Evolutionary conservation across 1,140 invertebrate species (phyloP).

Genomic region (Calliopsis andreniformis): DNA sequence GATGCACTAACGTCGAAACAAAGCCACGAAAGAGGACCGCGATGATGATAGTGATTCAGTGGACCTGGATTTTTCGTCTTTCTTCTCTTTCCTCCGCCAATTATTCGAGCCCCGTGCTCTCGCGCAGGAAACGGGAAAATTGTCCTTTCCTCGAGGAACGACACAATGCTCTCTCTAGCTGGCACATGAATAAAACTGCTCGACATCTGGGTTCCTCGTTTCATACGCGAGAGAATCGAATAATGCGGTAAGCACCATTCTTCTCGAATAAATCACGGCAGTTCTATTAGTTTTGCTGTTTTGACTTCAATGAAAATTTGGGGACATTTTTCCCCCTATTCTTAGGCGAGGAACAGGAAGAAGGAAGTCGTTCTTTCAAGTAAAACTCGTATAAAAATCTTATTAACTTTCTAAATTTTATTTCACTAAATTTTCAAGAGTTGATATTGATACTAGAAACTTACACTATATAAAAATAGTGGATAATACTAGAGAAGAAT

Average conservation of each 20-base stretch:
- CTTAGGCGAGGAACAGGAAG: too few relatives aligned
- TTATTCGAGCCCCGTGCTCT: conserved; percentile 39
- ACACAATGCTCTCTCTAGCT: conserved; percentile 37
- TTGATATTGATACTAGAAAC: too few relatives aligned
- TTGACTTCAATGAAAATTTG: neutral
- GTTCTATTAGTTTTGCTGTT: neutral
- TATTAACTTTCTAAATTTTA: too few relatives aligned
- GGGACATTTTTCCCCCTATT: neutral
- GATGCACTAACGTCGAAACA: conserved; percentile 30
- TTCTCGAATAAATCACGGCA: neutral
- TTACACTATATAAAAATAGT: too few relatives aligned
- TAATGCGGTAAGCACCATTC: conserved; percentile 51
- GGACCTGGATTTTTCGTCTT: conserved; percentile 9
- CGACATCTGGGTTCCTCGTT: conserved; percentile 67
- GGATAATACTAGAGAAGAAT: too few relatives aligned
- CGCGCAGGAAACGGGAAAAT: conserved; percentile 56
- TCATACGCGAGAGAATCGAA: conserved; percentile 67
- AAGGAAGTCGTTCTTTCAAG: too few relatives aligned
- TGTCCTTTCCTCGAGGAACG: conserved; percentile 36
- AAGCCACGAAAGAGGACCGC: conserved; percentile 29
- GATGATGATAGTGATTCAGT: conserved; percentile 46
- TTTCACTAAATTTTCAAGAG: too few relatives aligned
- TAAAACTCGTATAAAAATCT: too few relatives aligned
- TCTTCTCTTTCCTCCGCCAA: conserved; percentile 26
- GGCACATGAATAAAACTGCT: conserved; percentile 63